Evolutionary conservation across 2,797 vertebrate genomes (phyloP), one percentile per base, ranked within the genome.

Genomic region (Antrozous pallidus): DNA sequence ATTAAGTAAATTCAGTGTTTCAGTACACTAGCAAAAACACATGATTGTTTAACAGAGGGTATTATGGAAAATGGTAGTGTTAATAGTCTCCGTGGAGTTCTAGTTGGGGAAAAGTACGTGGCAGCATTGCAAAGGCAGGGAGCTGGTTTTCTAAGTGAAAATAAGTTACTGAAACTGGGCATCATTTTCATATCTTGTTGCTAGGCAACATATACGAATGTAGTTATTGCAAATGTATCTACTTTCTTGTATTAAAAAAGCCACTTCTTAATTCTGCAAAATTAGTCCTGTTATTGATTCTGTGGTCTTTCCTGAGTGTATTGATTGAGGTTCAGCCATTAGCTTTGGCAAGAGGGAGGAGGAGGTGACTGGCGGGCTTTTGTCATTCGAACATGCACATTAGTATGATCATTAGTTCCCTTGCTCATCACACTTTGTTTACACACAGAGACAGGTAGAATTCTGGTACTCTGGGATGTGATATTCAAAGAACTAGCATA

Each of bases 181-280:
- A 98, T 98, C 98, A 98, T 98, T 98, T 98, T 98, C 97, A 98
- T 98, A 97, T 97, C 97, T 97, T 96, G 98, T 98, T 98, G 98
- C 98, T 98, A 98, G 97, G 98, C 97, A 98, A 98, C 98, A 94
- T 97, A 89, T 97, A 96, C 98, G 97, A 93, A 96, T 95, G 92
- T 94, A 96, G 97, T 98, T 98, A 97, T 97, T 97, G 96, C 96
- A 98, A 96, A 97, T 96, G 97, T 98, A 96, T 98, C 96, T 98
- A 94, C 97, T 98, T 97, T 97, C 97, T 98, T 93, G 89, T 56
- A 33, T 49, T 14, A 65, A 82, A 97, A 96, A 97, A 96, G 95
- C 97, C 97, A 93, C 97, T 98, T 97, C 96, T 97, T 98, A 98
- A 98, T 98, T 98, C 96, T 98, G 97, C 91, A 97, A 98, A 98